phyloP scores from a whole-genome alignment of 1,140 invertebrate genomes.

The Battus philenor region DNA sequence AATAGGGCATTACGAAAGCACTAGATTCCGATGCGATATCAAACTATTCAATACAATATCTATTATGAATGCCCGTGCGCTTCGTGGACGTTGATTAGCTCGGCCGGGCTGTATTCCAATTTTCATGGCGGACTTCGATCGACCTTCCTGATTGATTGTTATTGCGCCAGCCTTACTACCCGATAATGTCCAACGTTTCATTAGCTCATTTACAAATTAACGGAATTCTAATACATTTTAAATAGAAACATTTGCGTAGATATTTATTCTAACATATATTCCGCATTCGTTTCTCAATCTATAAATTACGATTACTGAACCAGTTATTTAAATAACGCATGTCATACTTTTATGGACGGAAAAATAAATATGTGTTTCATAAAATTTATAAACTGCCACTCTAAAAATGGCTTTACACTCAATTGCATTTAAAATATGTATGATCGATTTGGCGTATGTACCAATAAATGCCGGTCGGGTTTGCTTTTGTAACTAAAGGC shows the following conservation, averaged over 20 bases:
- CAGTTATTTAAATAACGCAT: too few relatives aligned
- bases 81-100: conserved; percentile 54
- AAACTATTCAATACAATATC: conserved; percentile 54
- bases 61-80: conserved; percentile 48
- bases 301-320: too few relatives aligned
- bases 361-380: too few relatives aligned
- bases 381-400: too few relatives aligned
- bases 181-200: conserved; percentile 10
- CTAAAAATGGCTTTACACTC: neutral
- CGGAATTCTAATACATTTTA: too few relatives aligned
- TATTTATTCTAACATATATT: too few relatives aligned
- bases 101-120: conserved; percentile 50
- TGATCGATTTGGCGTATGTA: conserved; percentile 21
- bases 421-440: conserved; percentile 15
- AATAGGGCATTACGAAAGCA: conserved; percentile 34
- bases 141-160: conserved; percentile 52
- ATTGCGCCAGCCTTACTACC: conserved; percentile 30
- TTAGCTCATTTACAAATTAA: conserved; percentile 1
- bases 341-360: too few relatives aligned
- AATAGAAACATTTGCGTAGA: neutral
- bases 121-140: conserved; percentile 45
- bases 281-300: too few relatives aligned
- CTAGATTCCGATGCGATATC: conserved; percentile 41
- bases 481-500: conserved; percentile 63
- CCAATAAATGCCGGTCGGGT: conserved; percentile 17